Base-by-base conservation (phyloP, 2,113 vertebrate species). In the Coturnix japonica region DNA sequence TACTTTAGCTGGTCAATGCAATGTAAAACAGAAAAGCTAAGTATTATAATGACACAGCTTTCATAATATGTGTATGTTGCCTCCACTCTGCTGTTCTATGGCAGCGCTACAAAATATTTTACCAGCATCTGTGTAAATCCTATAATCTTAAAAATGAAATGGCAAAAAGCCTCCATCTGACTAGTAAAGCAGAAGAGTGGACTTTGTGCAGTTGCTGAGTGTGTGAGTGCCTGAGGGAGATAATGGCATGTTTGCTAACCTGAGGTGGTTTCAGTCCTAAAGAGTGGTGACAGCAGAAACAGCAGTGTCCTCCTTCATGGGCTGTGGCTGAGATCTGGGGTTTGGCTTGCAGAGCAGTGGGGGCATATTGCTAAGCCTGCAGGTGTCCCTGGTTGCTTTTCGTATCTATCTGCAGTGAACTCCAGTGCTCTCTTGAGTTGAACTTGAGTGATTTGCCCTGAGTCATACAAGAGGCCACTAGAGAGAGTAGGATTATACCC, bases 1-100 rank as follows among this genome's bases (percentile, higher is more conserved):
- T 93, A 94, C 85, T 96, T 96, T 89, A 92, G 91, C 56, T 56
- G 94, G 89, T 92, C 92, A 85, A 33, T 85, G 87, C 83, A 94
- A 92, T 96, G 94, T 93, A 19, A 80, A 78, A 64, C 72, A 83
- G 72, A 91, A 93, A 92, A 92, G n/a, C 72, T 92, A 43, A 30
- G 2, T 81, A 87, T 83, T 95, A 65, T 81, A 93, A 78, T 78
- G 82, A 60, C 78, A 81, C 16, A 54, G 65, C 65, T 91, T 91
- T 93, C 65, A 74, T 85, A 91, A 59, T 78, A 54, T 1, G 6
- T 37, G 26, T 67, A 33, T 56, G 37, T 89, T 94, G 46, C 78
- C 59, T 96, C n/a, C 35, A 44, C 56, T 93, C 81, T 67, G 51
- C 84, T 81, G 39, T 80, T 89, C 80, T 41, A 39, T 56, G 72